These are phyloP conservation scores for Siniperca scherzeri DNA, from an alignment of 2,797 vertebrate species.

Conservation along the genomic window DNA sequence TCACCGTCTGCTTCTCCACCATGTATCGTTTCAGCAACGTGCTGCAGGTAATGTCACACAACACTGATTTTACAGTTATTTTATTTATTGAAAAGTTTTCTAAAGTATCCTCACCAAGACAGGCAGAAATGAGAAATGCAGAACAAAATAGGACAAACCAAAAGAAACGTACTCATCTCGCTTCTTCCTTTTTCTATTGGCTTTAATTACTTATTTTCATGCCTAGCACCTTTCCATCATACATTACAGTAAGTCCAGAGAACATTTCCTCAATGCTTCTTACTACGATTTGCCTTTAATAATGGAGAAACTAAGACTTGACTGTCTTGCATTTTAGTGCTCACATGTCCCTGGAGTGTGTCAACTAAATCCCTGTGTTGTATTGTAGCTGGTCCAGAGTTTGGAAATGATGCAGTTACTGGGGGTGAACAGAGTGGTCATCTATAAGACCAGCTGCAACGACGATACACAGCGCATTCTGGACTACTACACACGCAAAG, in stretches of 20 bases:
- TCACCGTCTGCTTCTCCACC: slow-evolving; percentile 76
- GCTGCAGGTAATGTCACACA: slow-evolving; percentile 55
- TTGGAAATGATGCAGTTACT: slow-evolving; percentile 78
- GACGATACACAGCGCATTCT: slow-evolving; percentile 59
- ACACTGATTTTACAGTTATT: neutral
- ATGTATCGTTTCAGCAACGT: slow-evolving; percentile 76
- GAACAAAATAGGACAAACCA: neutral
- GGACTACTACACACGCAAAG: slow-evolving; percentile 68
- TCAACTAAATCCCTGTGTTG: neutral
- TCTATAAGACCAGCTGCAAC: slow-evolving; percentile 75
- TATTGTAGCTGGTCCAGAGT: slow-evolving; percentile 66
- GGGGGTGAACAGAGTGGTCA: slow-evolving; percentile 68
- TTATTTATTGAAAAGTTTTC: neutral
- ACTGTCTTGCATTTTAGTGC: neutral
- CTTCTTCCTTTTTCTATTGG: too few relatives aligned
- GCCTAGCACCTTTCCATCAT: neutral
- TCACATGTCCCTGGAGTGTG: neutral
- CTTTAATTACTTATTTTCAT: neutral
- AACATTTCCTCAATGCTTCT: neutral
- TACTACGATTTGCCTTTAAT: neutral
- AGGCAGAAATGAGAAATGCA: neutral
- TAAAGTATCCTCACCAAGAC: neutral
- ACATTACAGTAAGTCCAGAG: neutral
- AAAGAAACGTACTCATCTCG: neutral
- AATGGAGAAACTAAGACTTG: neutral